phyloP scores from a whole-genome alignment of 1,140 invertebrate species.

The Aphelenchoides besseyi region DNA sequence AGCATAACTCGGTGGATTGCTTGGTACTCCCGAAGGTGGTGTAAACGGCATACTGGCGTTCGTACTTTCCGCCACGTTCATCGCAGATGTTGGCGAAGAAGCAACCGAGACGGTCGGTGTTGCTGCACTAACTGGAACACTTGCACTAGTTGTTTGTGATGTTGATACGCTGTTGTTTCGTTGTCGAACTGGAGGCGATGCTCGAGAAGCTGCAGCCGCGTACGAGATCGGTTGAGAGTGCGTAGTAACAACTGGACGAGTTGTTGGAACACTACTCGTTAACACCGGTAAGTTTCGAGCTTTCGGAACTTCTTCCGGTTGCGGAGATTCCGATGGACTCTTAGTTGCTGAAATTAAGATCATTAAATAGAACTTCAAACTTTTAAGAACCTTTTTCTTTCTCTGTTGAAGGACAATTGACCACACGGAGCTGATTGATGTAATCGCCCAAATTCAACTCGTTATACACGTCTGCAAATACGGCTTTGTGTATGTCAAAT shows the following conservation, averaged over 20 bases:
- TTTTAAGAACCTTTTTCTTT: conserved; percentile 50
- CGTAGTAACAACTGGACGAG: not conserved
- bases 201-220: conserved; percentile 11
- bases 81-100: conserved; percentile 6
- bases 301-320: conserved; percentile 25
- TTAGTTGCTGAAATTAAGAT: conserved; percentile 3
- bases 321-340: conserved; percentile 22
- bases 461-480: conserved; percentile 58
- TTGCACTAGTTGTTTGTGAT: conserved; percentile 21
- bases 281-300: conserved; percentile 19
- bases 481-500: conserved; percentile 1
- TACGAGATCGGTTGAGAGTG: not conserved
- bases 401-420: conserved; percentile 34
- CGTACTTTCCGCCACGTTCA: not conserved
- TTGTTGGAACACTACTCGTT: conserved; percentile 17
- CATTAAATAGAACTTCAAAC: not conserved
- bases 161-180: not conserved
- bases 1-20: not conserved
- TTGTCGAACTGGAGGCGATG: conserved; percentile 8
- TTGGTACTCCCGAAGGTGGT: not conserved
- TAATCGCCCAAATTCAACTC: conserved; percentile 53
- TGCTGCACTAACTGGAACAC: conserved; percentile 43
- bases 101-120: not conserved
- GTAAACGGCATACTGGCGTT: not conserved
- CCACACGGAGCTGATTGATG: conserved; percentile 47